Evolutionary conservation across 2,797 vertebrate genomes (phyloP), one percentile per base, ranked within the genome.

Genomic region (Tiaroga cobitis): DNA sequence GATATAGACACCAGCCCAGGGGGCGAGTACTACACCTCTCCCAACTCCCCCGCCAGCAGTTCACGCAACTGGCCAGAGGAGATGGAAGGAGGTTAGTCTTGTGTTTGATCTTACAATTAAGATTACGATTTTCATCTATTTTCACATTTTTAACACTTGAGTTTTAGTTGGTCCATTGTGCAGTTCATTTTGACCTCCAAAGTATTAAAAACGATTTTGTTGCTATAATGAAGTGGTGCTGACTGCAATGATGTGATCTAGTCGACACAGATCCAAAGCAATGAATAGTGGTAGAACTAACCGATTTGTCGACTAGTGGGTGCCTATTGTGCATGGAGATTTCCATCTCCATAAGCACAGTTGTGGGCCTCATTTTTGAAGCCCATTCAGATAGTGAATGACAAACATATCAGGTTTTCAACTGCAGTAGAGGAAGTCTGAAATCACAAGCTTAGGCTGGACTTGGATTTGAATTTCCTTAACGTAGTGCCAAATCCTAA

Each of bases 21-120:
- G 61, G 97, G 97, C 65, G 98, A 99, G 88, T 99, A 97, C 90
- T 99, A 99, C 93, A 95, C 97, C 81, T 99, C 98, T 49, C 97
- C 98, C 61, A 97, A 95, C 86, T 98, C 98, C 37, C 98, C 98
- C 59, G 98, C 97, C 85, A 97, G 97, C 95, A 98, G 97, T 94
- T 98, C 96, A 92, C 96, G 98, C 89, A 98, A 98, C 95, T 99
- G 98, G 98, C 96, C 96, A 61, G 98, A 99, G 87, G 98, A 99
- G 91, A 97, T 99, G 95, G 98, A 99, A 95, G 97, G 97, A 95
- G 98, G 98, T 98, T 92, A 92, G 95, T 83, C 19, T 24, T 65
- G 41, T 49, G 26, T 82, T 81, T 43, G 13, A 21, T 65, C 24
- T 72, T 32, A 26, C 18, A 32, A 11, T 24, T n/a, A 70, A 41